phyloP scores from a whole-genome alignment of 2,797 vertebrate genomes.

The Sebastolobus alascanus region DNA sequence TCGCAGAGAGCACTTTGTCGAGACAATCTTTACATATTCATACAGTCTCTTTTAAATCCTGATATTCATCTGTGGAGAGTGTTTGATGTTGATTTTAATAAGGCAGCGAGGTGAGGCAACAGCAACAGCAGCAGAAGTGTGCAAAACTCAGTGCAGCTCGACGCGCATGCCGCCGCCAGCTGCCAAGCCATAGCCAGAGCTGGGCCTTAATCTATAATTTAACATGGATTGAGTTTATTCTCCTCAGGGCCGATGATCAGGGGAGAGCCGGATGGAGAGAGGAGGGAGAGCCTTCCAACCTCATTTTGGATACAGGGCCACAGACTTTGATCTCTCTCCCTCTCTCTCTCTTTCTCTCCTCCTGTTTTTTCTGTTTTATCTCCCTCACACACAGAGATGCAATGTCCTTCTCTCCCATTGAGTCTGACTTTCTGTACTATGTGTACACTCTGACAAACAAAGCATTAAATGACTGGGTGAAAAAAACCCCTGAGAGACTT shows the following conservation, averaged over 20 bases:
- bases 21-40: conserved; percentile 71
- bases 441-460: conserved; percentile 27
- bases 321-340: conserved; percentile 70
- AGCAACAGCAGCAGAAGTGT: conserved; percentile 62
- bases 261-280: conserved; percentile 60
- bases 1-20: conserved; percentile 36
- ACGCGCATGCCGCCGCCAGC: conserved; percentile 64
- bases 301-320: conserved; percentile 64
- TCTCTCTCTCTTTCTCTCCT: conserved; percentile 28
- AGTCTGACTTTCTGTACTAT: conserved; percentile 44
- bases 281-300: conserved; percentile 68
- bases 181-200: conserved; percentile 66
- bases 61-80: conserved; percentile 62
- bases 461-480: conserved; percentile 9
- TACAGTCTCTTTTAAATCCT: conserved; percentile 71
- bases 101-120: conserved; percentile 78
- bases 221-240: conserved; percentile 78
- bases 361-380: conserved; percentile 40
- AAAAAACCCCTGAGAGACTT: conserved; percentile 30
- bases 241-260: conserved; percentile 77
- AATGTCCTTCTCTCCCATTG: conserved; percentile 37
- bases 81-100: conserved; percentile 83
- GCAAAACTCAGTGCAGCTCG: conserved; percentile 59
- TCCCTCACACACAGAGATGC: conserved; percentile 42
- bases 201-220: conserved; percentile 87